A percentile compares a stretch with the other conserved stretches of the same genome.
These are phyloP conservation scores for Barypeithes pellucidus DNA, from an alignment of 2,888 invertebrate genomes.

Conservation along the genomic window DNA sequence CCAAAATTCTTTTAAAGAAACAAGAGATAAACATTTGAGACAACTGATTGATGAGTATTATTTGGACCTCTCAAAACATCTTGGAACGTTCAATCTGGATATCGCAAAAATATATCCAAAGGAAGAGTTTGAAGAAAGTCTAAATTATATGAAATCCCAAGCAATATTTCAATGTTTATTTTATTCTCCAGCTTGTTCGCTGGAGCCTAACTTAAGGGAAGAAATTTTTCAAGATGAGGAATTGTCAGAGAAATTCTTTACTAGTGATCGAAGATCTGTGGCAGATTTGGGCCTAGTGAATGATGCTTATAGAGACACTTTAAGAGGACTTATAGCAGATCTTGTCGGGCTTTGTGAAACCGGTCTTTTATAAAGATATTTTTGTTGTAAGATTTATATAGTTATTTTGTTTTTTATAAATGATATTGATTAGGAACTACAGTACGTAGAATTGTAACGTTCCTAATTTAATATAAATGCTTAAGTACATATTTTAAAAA, in stretches of 20 bases:
- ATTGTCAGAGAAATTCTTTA: slow-evolving; percentile 33
- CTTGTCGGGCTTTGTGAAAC: slow-evolving; percentile 33
- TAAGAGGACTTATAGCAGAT: slow-evolving; percentile 32
- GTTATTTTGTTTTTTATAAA: too few relatives aligned
- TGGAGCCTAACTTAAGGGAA: slow-evolving; percentile 56
- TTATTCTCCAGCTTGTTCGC: slow-evolving; percentile 50
- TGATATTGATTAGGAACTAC: too few relatives aligned
- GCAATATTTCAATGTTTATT: slow-evolving; percentile 52
- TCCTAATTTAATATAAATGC: too few relatives aligned
- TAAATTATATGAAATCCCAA: slow-evolving; percentile 57
- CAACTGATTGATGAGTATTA: slow-evolving; percentile 59
- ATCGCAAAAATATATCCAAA: slow-evolving; percentile 56
- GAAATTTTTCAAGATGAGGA: slow-evolving; percentile 54
- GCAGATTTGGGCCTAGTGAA: slow-evolving; percentile 30
- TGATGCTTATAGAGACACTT: slow-evolving; percentile 25
- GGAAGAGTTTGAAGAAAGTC: slow-evolving; percentile 56
- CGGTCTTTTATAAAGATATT: background rate
- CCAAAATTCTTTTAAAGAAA: slow-evolving; percentile 54
- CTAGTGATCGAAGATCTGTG: background rate
- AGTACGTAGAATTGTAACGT: too few relatives aligned
- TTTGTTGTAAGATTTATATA: background rate
- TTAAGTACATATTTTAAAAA: too few relatives aligned
- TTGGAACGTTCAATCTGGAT: slow-evolving; percentile 55
- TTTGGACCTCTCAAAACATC: slow-evolving; percentile 51
- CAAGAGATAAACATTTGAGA: slow-evolving; percentile 53